phyloP scores from a whole-genome alignment of 64 coral and sea anemone genomes.

The Actinia tenebrosa region DNA sequence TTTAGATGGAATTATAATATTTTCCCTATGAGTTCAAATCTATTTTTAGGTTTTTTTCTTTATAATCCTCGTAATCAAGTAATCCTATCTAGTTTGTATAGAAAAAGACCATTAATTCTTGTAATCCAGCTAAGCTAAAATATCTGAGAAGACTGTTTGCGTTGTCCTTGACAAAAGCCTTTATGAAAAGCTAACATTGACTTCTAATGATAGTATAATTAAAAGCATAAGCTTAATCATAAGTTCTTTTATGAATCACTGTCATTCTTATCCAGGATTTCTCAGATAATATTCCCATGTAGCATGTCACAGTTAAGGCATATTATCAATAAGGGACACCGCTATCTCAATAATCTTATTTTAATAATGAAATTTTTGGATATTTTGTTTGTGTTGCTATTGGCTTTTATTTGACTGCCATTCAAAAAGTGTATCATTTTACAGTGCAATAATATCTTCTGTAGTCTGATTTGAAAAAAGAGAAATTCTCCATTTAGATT shows the following conservation, averaged over 20 bases:
- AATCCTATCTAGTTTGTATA: not conserved
- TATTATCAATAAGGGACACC: not conserved
- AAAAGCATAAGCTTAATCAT: not conserved
- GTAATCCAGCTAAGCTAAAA: constrained; percentile 2
- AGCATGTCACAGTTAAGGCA: not conserved
- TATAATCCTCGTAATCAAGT: too few species aligned
- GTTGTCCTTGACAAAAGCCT: not conserved
- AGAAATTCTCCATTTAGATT: too few species aligned
- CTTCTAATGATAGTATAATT: not conserved
- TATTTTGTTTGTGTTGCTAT: constrained; percentile 1
- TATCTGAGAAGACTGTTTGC: not conserved
- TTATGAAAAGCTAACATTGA: constrained; percentile 15
- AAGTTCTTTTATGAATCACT: not conserved
- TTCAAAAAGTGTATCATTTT: not conserved
- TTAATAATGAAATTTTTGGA: not conserved
- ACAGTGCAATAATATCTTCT: not conserved
- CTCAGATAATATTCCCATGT: not conserved
- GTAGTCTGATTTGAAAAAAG: too few species aligned
- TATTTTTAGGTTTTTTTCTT: too few species aligned
- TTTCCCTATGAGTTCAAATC: too few species aligned
- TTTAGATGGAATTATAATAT: too few species aligned
- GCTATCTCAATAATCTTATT: not conserved
- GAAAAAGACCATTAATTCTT: not conserved
- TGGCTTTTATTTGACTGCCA: not conserved
- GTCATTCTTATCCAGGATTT: not conserved